These are phyloP conservation scores for Chamaetylas fuelleborni DNA, from an alignment of 2,113 vertebrate genomes.

Conservation along the genomic window DNA sequence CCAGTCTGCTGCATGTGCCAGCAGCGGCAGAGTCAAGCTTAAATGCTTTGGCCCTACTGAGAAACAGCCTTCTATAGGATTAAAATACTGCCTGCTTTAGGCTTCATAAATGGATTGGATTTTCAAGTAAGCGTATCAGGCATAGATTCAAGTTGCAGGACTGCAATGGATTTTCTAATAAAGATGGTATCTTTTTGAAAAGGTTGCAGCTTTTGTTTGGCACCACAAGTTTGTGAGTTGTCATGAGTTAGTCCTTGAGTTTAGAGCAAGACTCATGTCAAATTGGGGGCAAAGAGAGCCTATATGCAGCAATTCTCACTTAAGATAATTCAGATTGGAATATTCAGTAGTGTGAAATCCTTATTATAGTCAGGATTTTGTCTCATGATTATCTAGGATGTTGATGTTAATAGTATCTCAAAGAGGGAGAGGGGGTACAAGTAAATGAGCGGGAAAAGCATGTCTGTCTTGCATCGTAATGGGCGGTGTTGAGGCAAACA, in stretches of 20 bases:
- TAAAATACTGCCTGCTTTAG: not conserved
- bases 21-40: not conserved
- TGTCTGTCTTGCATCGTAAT: not conserved
- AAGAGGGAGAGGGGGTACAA: not conserved
- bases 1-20: not conserved
- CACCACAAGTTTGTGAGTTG: not conserved
- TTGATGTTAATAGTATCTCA: not conserved
- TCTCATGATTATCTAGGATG: not conserved
- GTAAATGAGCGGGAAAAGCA: not conserved
- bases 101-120: not conserved
- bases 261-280: rapidly evolving
- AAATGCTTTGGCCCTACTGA: not conserved
- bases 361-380: not conserved
- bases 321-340: not conserved
- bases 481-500: not conserved
- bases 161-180: not conserved
- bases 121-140: not conserved
- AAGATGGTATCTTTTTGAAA: not conserved
- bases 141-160: not conserved
- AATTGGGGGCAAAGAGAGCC: not conserved
- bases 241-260: not conserved
- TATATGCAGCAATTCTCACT: rapidly evolving
- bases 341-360: not conserved
- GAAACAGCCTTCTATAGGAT: not conserved
- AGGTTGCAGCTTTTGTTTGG: not conserved